phyloP scores from a whole-genome alignment of 2,888 invertebrate species.

The Odontothrips loti region DNA sequence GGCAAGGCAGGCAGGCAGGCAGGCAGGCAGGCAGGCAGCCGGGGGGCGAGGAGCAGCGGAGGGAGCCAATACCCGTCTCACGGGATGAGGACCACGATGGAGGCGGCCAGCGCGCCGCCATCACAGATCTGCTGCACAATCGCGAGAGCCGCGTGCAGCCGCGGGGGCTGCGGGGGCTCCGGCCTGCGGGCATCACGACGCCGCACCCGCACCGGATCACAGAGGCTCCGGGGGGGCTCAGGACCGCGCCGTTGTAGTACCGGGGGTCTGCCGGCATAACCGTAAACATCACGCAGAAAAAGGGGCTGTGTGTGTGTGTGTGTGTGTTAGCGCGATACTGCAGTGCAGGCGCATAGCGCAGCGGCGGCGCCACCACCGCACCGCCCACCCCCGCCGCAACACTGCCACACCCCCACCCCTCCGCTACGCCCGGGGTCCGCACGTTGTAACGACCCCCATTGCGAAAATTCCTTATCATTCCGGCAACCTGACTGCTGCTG shows the following conservation, averaged over 20 bases:
- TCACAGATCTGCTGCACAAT: not conserved
- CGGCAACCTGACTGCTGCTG: slow-evolving; percentile 13
- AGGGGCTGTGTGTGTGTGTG: not conserved
- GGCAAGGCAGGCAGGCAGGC: not conserved
- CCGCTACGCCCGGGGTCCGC: no score
- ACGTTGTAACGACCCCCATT: slow-evolving; percentile 24
- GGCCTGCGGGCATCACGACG: not conserved
- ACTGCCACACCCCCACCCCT: not conserved
- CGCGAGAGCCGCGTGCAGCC: not conserved
- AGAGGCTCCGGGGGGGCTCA: no score
- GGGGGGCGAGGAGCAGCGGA: no score
- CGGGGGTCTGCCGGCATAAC: slow-evolving; percentile 20
- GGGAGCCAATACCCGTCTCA: no score
- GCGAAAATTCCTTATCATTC: slow-evolving; percentile 26
- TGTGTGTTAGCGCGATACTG: not conserved
- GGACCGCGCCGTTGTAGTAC: no score
- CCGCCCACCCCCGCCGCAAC: not conserved
- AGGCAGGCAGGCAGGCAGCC: no score
- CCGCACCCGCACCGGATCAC: not conserved
- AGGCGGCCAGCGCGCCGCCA: no score
- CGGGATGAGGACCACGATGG: no score
- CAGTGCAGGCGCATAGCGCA: slow-evolving; percentile 3
- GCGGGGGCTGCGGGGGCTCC: not conserved
- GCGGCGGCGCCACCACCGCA: not conserved
- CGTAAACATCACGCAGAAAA: slow-evolving; percentile 25